phyloP scores from a whole-genome alignment of 2,797 vertebrate genomes.

The Scolopax bukidnonensis region DNA sequence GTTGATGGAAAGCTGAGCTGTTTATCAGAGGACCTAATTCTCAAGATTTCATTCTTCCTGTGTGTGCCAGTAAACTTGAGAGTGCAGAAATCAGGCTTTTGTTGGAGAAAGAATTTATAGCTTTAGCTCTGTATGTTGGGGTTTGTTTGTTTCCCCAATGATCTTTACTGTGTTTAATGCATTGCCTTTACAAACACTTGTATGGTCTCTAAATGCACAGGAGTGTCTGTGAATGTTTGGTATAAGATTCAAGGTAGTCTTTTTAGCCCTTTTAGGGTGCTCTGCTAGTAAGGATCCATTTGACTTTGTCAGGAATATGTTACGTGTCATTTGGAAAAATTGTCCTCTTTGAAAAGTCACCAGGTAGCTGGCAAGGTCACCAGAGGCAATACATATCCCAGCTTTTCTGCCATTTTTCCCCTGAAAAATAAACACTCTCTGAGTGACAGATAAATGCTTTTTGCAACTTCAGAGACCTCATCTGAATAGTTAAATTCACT shows the following conservation, averaged over 20 bases:
- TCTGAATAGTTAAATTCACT: neutral
- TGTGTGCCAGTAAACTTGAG: neutral
- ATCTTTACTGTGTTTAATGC: neutral
- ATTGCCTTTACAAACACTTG: neutral
- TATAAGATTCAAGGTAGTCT: neutral
- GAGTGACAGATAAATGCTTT: neutral
- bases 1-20: slow-evolving; percentile 19
- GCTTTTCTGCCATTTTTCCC: fast-evolving
- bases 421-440: neutral
- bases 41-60: neutral
- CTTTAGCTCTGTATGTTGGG: neutral
- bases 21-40: slow-evolving; percentile 36
- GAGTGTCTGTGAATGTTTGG: neutral
- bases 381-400: neutral
- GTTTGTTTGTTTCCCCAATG: neutral
- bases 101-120: neutral
- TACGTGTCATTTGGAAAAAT: neutral
- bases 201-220: neutral
- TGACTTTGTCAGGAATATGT: fast-evolving
- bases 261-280: neutral
- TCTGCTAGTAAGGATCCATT: neutral
- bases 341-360: neutral
- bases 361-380: neutral
- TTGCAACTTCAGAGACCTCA: neutral
- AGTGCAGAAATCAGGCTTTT: neutral